Evolutionary conservation across 2,888 invertebrate species (phyloP).

Genomic region (Trissoscelio sp.): DNA sequence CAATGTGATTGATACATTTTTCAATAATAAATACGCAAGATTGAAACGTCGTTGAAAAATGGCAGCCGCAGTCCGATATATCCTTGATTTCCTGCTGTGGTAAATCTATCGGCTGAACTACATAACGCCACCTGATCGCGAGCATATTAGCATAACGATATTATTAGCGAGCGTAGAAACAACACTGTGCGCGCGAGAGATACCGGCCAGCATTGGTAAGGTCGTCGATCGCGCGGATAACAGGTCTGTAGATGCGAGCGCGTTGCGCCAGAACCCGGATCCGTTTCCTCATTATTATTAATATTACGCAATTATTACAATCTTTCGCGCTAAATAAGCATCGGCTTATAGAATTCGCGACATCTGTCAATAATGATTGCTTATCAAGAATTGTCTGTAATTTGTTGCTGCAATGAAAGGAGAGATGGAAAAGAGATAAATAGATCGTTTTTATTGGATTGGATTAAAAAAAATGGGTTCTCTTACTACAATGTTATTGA

Average conservation of each 20-base stretch:
- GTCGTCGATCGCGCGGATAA: constrained; percentile 70
- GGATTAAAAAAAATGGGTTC: neutral
- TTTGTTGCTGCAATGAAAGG: neutral
- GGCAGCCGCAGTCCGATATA: constrained; percentile 17
- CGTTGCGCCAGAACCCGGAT: constrained; percentile 72
- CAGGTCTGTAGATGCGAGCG: constrained; percentile 69
- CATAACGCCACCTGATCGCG: constrained; percentile 62
- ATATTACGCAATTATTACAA: constrained; percentile 79
- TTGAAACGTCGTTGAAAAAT: constrained; percentile 27
- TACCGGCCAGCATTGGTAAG: constrained; percentile 71
- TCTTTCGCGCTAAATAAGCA: constrained; percentile 44
- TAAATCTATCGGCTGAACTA: constrained; percentile 38
- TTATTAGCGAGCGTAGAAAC: constrained; percentile 77
- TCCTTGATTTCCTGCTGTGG: constrained; percentile 55
- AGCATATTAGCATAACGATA: constrained; percentile 77
- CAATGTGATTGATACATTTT: constrained; percentile 20
- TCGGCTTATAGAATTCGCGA: constrained; percentile 3
- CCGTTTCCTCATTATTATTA: constrained; percentile 78
- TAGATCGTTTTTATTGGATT: neutral
- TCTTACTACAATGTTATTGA: constrained; percentile 10
- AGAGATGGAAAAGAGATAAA: neutral
- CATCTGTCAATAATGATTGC: constrained; percentile 1
- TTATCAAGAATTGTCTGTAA: neutral
- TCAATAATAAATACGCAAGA: neutral
- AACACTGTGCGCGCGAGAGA: constrained; percentile 74